Base-by-base conservation (phyloP, 2,113 vertebrate species). In the Lota lota region DNA sequence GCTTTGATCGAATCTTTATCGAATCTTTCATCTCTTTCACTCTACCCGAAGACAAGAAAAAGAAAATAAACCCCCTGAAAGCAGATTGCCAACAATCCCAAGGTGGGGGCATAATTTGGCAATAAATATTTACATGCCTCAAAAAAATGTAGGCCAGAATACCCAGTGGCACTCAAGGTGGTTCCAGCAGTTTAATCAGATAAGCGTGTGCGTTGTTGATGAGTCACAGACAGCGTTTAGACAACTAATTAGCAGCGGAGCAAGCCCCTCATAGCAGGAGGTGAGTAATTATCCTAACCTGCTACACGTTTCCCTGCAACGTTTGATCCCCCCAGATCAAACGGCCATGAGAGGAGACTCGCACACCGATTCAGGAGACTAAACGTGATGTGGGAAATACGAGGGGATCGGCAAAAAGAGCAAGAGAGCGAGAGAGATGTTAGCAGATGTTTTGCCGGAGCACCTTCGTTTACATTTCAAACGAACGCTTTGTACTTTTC, bases 221-320 rank as follows among this genome's bases (percentile, higher is more conserved):
- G 69, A 72, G 70, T 79, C 78, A 65, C 74, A 77, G 79, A 80
- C 82, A 88, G 66, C 74, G 75, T 79, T 87, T 73, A 87, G 83
- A 80, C 68, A 72, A 77, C 79, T 86, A 88, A 89, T 88, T 87
- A 89, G 79, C 64, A 72, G 63, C 70, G 75, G 59, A 79, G 78
- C 79, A 73, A 22, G 66, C 72, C 57, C 60, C 70, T 85, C 80
- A 58, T 80, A 82, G 81, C 76, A 67, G 80, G 79, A 81, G 73
- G 73, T 73, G 73, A 71, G 75, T 86, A 89, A 88, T 88, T 82
- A 86, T 81, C 67, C 61, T 80, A 81, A 86, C 86, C 82, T 85
- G 84, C 73, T 73, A 82, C 62, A 69, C 20, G 36, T 54, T 79
- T 47, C 24, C 61, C n/a, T 56, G 58, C 58, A 58, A 18, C n/a